These are phyloP conservation scores for Stichopus chloronotus DNA, from an alignment of 35 echinoderm and acorn worm genomes.

Conservation along the genomic window DNA sequence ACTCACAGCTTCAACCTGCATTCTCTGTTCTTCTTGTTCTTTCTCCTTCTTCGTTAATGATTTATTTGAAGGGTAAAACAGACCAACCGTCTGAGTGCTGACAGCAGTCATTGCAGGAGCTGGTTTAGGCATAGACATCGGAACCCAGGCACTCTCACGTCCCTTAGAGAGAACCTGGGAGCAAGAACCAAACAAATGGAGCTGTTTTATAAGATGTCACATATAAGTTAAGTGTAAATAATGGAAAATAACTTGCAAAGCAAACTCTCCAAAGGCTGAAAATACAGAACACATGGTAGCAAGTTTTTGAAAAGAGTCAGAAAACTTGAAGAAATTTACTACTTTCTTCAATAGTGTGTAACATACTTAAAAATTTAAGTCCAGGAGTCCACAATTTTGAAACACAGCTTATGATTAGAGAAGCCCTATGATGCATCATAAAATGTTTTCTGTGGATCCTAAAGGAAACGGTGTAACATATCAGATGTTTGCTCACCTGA, in stretches of 20 bases:
- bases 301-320: background rate
- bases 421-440: too few relatives aligned
- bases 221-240: background rate
- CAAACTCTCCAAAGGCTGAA: background rate
- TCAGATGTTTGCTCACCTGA: conserved; percentile 60
- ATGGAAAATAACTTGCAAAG: background rate
- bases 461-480: too few relatives aligned
- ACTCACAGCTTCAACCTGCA: conserved; percentile 68
- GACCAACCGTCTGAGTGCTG: conserved; percentile 84
- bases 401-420: too few relatives aligned
- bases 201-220: background rate
- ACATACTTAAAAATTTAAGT: too few relatives aligned
- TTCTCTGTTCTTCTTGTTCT: conserved; percentile 65
- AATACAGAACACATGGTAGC: background rate
- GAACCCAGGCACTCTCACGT: conserved; percentile 82
- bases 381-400: too few relatives aligned
- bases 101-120: conserved; percentile 55
- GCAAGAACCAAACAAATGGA: background rate
- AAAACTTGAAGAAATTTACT: background rate
- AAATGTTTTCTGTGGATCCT: too few relatives aligned
- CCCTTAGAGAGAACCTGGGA: conserved; percentile 70
- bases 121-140: conserved; percentile 86
- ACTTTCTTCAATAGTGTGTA: too few relatives aligned
- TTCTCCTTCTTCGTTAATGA: conserved; percentile 69
- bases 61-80: conserved; percentile 91